Base-by-base conservation (phyloP, 2,888 invertebrate genomes). In the Drosophila basisetae region DNA sequence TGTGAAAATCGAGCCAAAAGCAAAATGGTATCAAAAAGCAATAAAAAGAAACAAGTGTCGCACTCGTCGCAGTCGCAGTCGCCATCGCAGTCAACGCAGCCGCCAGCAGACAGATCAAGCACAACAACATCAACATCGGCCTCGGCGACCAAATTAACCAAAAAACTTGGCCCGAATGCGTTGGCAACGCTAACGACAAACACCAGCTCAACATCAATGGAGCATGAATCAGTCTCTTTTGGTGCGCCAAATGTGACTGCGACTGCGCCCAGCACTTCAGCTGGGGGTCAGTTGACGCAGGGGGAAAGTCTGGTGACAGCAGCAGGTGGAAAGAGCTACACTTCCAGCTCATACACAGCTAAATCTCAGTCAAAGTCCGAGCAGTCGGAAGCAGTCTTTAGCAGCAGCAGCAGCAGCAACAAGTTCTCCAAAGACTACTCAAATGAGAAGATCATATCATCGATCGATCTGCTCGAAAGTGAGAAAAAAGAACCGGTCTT, bases 11-110 rank as follows among this genome's bases (percentile, higher is more conserved):
- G 54, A 56, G 47, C 70, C 49, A 74, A 49, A 77, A 85, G 82
- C 79, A 86, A 83, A 90, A 92, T 92, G 92, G 92, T 92, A 80
- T 92, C 92, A 78, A 92, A 91, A 84, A 91, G 74, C 73, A 85
- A 80, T 77, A 92, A 91, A 83, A 92, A 91, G 82, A 92, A 90
- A 87, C 84, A 83, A 85, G 86, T 85, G 84, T 78, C 88, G 78
- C 87, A 71, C 43, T 56, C 61, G 16, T 54, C 70, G 66, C 50
- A 53, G 80, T 61, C 66, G 68, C 66, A 54, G 63, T 43, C 50
- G 52, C 13, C 56, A 35, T 31, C 67, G 59, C 65, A 37, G 55
- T n/a, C 55, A 28, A 28, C 37, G 18, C 22, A 56, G 53, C 59
- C 59, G 55, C 81, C 83, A 54, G 78, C 82, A 74, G 83, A 83